Conservation (phyloP, 2,113 vertebrate genomes). For the Ptilorrhoa leucosticta region DNA sequence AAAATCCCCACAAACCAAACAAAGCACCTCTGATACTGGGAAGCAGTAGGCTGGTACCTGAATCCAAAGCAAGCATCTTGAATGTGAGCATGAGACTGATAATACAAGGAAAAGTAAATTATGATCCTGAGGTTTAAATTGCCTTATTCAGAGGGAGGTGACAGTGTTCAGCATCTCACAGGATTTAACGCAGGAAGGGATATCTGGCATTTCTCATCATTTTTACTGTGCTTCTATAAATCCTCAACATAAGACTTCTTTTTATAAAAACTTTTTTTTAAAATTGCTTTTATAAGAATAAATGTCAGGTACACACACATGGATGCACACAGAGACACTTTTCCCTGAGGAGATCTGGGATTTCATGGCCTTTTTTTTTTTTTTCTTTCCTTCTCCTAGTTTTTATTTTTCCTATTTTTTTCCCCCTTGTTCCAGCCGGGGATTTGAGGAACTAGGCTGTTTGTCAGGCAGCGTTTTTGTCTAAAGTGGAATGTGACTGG, state of each 20-base stretch:
- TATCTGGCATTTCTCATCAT: not conserved
- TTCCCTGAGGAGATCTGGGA: not conserved
- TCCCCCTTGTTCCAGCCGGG: not conserved
- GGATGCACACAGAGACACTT: not conserved
- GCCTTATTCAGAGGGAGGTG: not conserved
- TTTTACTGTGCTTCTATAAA: not conserved
- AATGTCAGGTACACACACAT: not conserved
- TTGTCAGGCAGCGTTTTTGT: slow-evolving; percentile 27
- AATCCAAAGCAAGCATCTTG: not conserved
- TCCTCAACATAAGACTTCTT: not conserved
- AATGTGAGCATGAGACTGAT: not conserved
- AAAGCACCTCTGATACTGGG: not conserved
- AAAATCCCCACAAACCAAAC: not conserved
- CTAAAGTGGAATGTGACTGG: not conserved
- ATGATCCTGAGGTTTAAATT: not conserved
- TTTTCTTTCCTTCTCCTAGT: rapidly evolving
- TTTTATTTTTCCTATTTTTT: rapidly evolving
- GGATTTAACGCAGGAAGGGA: not conserved
- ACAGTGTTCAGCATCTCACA: not conserved
- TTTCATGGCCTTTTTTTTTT: not conserved
- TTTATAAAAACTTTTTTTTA: rapidly evolving
- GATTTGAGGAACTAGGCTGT: not conserved
- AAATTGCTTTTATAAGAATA: not conserved
- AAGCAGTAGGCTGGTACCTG: not conserved
- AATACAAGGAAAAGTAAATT: not conserved